Conservation (phyloP, 2,797 vertebrate genomes). For the Sciurus vulgaris region DNA sequence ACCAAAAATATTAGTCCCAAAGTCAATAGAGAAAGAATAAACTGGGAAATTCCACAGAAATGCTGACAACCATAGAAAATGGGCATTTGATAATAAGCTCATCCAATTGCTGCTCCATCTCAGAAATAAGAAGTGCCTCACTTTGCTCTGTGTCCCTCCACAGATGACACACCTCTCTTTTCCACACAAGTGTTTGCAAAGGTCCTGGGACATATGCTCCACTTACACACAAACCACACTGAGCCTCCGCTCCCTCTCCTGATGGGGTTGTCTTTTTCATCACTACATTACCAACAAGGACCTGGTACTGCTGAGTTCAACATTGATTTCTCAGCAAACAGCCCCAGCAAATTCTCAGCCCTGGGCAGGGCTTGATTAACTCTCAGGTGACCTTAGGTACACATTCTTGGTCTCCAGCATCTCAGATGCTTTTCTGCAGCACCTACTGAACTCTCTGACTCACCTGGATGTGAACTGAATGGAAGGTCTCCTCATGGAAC, state of each 20-base stretch:
- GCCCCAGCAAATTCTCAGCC: not conserved
- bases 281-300: not conserved
- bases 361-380: not conserved
- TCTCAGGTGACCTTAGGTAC: not conserved
- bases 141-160: not conserved
- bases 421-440: not conserved
- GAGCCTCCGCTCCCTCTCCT: not conserved
- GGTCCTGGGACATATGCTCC: not conserved
- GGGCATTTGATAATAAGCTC: too few species aligned
- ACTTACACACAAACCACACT: too few species aligned
- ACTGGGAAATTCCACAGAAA: not conserved
- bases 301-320: too few species aligned
- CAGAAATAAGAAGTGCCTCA: not conserved
- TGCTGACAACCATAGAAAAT: not conserved
- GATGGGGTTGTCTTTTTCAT: not conserved
- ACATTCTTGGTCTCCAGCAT: not conserved
- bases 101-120: too few species aligned
- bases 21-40: not conserved
- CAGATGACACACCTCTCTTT: not conserved
- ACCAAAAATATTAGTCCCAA: not conserved
- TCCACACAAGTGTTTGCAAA: not conserved
- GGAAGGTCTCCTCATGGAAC: too few species aligned
- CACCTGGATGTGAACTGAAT: not conserved
- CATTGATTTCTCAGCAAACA: not conserved
- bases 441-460: not conserved